phyloP scores from a whole-genome alignment of 2,113 vertebrate species.

The Heterocephalus glaber region DNA sequence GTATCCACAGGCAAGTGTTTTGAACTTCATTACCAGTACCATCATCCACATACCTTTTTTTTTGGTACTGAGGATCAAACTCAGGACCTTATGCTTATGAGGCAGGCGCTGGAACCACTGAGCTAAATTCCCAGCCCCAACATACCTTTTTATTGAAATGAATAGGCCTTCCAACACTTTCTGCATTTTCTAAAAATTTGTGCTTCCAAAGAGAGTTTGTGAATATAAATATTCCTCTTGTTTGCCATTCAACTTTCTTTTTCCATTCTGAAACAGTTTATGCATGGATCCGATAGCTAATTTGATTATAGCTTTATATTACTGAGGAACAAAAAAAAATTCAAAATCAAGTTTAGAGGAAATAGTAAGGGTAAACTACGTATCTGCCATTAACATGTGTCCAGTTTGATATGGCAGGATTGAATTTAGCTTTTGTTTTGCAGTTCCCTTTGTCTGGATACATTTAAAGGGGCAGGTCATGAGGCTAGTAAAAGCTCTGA shows the following conservation, averaged over 20 bases:
- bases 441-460: neutral
- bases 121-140: no score
- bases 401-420: neutral
- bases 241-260: neutral
- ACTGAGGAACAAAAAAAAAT: conserved; percentile 1
- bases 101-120: no score
- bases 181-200: conserved; percentile 8
- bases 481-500: neutral
- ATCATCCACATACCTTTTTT: no score
- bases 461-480: neutral
- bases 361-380: neutral
- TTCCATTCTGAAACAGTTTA: neutral
- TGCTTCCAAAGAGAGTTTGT: neutral
- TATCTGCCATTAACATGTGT: neutral
- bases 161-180: neutral
- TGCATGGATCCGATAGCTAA: neutral
- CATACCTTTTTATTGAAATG: conserved; percentile 13
- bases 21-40: neutral
- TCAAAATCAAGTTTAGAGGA: conserved; percentile 22
- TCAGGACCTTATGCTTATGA: no score
- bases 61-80: no score
- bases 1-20: neutral
- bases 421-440: conserved; percentile 17
- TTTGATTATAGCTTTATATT: neutral
- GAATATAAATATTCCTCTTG: neutral